Conservation (phyloP, 1,140 invertebrate genomes). For the Lysiphlebus fabarum region DNA sequence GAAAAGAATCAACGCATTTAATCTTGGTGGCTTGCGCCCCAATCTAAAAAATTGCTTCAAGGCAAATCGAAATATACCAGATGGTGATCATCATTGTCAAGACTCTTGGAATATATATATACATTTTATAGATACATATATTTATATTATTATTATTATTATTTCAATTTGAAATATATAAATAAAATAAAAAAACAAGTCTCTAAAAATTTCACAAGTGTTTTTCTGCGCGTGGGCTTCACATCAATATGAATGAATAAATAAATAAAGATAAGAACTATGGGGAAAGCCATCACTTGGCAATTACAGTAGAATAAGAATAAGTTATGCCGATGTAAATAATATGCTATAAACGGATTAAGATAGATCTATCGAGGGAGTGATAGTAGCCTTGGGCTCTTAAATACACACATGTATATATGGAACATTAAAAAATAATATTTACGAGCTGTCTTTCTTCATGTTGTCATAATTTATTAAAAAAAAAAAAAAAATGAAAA, state of each 20-base stretch:
- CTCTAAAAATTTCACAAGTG: constrained; percentile 10
- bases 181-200: constrained; percentile 13
- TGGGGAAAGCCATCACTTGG: constrained; percentile 18
- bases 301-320: constrained; percentile 2
- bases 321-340: no score
- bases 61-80: constrained; percentile 22
- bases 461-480: no score
- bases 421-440: no score
- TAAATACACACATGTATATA: no score
- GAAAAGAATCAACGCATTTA: constrained; percentile 23
- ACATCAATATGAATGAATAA: constrained; percentile 14
- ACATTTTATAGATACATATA: no score
- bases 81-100: constrained; percentile 23
- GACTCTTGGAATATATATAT: no score
- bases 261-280: neutral
- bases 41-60: constrained; percentile 21
- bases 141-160: constrained; percentile 2
- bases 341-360: no score
- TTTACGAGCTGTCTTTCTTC: no score
- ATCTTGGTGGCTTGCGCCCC: constrained; percentile 24
- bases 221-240: constrained; percentile 1
- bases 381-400: no score
- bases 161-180: constrained; percentile 13
- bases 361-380: no score
- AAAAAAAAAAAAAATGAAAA: no score